Percentiles rank a stretch among this genome's conserved stretches.
Evolutionary conservation across 2,888 invertebrate genomes (phyloP).

Genomic region (Perizoma flavofasciatum): DNA sequence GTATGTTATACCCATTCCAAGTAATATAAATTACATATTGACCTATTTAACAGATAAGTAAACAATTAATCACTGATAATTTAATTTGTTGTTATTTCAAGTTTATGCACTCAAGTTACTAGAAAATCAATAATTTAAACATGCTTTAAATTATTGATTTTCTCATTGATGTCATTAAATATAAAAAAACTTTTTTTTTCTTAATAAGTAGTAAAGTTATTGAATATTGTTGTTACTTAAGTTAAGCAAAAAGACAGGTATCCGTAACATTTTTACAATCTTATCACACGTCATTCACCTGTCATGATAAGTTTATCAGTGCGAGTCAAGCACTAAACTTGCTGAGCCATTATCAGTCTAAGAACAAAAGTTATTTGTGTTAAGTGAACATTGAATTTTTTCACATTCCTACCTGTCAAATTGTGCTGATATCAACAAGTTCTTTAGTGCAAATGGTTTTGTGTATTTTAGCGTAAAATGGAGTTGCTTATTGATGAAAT

Average conservation of each 20-base stretch:
- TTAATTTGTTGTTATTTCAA: not conserved
- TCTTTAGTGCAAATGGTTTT: conserved; percentile 19
- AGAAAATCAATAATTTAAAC: too few species aligned
- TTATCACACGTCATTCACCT: conserved; percentile 32
- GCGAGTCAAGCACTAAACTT: conserved; percentile 3
- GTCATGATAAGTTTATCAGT: conserved; percentile 32
- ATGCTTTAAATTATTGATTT: too few species aligned
- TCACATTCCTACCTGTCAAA: conserved; percentile 20
- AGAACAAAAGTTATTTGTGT: conserved; percentile 15
- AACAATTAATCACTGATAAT: not conserved
- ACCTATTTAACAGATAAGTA: not conserved
- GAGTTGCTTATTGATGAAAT: conserved; percentile 39
- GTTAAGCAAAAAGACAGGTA: conserved; percentile 16
- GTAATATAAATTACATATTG: not conserved
- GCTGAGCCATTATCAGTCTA: conserved; percentile 28
- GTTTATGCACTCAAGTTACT: too few species aligned
- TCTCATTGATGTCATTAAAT: too few species aligned
- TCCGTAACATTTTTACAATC: conserved; percentile 19
- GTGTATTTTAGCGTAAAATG: conserved; percentile 34
- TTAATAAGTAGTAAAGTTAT: too few species aligned
- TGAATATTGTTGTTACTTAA: not conserved
- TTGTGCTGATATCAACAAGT: conserved; percentile 14
- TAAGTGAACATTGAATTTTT: not conserved
- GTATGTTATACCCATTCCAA: too few species aligned
- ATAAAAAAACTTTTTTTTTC: too few species aligned